Base-by-base conservation (phyloP, 2,797 vertebrate genomes). In the Anabacerthia variegaticeps region DNA sequence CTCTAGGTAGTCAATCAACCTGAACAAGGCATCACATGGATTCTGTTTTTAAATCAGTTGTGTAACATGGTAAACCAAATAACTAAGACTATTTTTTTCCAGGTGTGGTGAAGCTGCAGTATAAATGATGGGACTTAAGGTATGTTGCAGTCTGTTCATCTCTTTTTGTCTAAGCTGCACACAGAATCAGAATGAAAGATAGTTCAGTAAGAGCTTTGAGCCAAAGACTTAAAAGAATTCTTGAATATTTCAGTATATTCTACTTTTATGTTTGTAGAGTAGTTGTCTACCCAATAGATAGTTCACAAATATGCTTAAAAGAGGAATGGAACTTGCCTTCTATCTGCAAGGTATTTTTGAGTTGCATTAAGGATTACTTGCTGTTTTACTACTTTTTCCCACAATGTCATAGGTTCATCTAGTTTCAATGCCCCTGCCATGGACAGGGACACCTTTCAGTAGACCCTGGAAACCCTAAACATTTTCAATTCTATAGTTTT, bases 11-110 rank as follows among this genome's bases (percentile, higher is more conserved):
- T 21, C 11, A 27, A 28, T 46, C 13, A 65, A 28, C 3, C 14
- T 41, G 13, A 7, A 46, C 4, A 36, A 74, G 37, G 4, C 12
- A 3, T 18, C 14, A 32, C 0, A 1, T 9, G 6, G 8, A 18
- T 59, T 73, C 10, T 51, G 5, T 7, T 80, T 76, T 59, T 9
- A 76, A 63, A 76, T 51, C 6, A 43, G 5, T 19, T 55, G 5
- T 13, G 7, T 24, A 55, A 27, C 26, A 19, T 10, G 52, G 9
- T 34, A 59, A 83, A 71, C 28, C 20, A 28, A 78, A 37, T 34
- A 3, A 18, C 3, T 48, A 30, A n/a, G 9, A 4, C 12, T 22
- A 44, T 44, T 41, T 12, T 12, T n/a, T 52, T 21, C 3, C 14
- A 14, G 5, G 23, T 66, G 3, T 54, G 6, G 7, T 41, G 49